Percentiles rank a stretch among this genome's conserved stretches.
Conservation (phyloP, 1,140 invertebrate species). For the Bombus sylvicola region DNA sequence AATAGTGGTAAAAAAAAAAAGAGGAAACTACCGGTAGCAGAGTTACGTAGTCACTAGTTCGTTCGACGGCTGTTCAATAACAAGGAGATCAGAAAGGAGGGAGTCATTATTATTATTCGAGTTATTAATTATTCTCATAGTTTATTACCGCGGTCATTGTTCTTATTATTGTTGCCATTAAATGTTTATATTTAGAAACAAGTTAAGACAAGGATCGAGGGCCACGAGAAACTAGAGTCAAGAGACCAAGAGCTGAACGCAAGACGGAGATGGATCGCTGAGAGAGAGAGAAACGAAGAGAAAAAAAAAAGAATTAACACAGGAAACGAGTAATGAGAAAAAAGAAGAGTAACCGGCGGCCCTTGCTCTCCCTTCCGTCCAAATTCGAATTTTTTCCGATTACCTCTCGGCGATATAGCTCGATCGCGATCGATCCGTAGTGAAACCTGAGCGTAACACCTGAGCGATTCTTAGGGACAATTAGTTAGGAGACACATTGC, state of each 20-base stretch:
- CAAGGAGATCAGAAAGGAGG: constrained; percentile 66
- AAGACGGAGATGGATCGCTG: constrained; percentile 1
- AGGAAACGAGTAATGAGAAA: constrained; percentile 5
- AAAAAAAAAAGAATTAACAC: neutral
- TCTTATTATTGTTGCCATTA: constrained; percentile 53
- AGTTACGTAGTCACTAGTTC: constrained; percentile 81
- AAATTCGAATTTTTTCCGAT: constrained; percentile 46
- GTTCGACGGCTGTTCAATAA: constrained; percentile 80
- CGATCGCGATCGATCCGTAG: constrained; percentile 27
- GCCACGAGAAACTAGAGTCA: constrained; percentile 36
- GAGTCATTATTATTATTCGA: constrained; percentile 59
- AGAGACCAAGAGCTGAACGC: neutral
- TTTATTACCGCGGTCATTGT: constrained; percentile 50
- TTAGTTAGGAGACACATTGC: constrained; percentile 27
- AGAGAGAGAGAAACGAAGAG: constrained; percentile 34
- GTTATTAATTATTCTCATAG: constrained; percentile 55
- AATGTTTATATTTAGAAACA: constrained; percentile 73
- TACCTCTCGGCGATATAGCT: constrained; percentile 25
- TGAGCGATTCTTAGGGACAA: constrained; percentile 40
- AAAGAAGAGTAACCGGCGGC: constrained; percentile 60
- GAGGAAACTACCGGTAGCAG: constrained; percentile 72
- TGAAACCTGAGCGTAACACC: constrained; percentile 50
- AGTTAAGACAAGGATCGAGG: constrained; percentile 58
- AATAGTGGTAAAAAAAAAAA: constrained; percentile 64
- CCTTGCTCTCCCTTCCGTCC: constrained; percentile 74